These are phyloP conservation scores for Drosophila busckii DNA, from an alignment of 1,140 invertebrate genomes.

Conservation along the genomic window DNA sequence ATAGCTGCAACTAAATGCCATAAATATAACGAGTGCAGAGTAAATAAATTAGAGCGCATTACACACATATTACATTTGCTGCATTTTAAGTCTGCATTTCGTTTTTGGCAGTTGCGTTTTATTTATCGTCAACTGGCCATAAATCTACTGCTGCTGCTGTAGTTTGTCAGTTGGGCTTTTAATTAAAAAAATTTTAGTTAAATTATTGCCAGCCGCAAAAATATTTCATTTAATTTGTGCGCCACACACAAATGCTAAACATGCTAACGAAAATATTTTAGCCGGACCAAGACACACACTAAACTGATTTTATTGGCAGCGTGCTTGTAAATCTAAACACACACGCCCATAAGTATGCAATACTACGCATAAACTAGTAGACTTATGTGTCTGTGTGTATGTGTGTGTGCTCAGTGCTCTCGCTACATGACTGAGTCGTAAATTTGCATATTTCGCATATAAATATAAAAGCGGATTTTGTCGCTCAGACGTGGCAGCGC, in stretches of 20 bases:
- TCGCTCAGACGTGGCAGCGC: constrained; percentile 46
- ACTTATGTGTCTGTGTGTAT: constrained; percentile 34
- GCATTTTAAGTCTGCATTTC: constrained; percentile 43
- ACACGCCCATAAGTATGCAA: constrained; percentile 56
- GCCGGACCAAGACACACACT: background rate
- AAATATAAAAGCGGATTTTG: constrained; percentile 71
- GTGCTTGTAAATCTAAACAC: constrained; percentile 65
- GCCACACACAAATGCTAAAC: constrained; percentile 12
- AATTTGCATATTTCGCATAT: constrained; percentile 77
- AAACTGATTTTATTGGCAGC: constrained; percentile 50
- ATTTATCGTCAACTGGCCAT: constrained; percentile 57
- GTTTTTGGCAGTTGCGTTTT: constrained; percentile 46
- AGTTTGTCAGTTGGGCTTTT: constrained; percentile 64
- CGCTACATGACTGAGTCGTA: constrained; percentile 55
- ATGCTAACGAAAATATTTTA: background rate
- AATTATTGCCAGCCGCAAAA: constrained; percentile 41
- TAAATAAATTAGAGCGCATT: constrained; percentile 69
- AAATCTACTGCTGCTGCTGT: constrained; percentile 52
- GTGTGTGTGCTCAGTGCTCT: constrained; percentile 12
- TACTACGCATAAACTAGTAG: constrained; percentile 56
- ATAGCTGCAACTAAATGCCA: constrained; percentile 40
- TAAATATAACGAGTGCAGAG: constrained; percentile 59
- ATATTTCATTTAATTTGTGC: constrained; percentile 36
- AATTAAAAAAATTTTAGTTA: constrained; percentile 75
- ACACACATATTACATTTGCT: constrained; percentile 43